A percentile compares a stretch with the other conserved stretches of the same genome.
These are phyloP conservation scores for Aspidapion aeneum DNA, from an alignment of 2,888 invertebrate genomes.

Conservation along the genomic window DNA sequence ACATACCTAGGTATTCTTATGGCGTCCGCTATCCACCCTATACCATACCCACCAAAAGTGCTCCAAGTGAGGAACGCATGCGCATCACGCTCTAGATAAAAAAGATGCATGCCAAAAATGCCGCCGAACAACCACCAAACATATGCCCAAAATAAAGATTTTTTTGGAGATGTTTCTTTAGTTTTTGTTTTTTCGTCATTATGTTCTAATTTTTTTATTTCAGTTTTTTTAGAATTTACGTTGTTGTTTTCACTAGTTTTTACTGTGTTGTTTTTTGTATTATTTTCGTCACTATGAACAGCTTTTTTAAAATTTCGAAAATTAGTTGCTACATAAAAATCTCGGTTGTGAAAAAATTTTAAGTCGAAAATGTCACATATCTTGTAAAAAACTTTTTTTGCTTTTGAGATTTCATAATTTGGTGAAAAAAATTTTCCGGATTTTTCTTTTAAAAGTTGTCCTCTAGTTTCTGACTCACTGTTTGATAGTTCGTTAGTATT, in stretches of 20 bases:
- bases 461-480: neutral
- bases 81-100: slow-evolving; percentile 82
- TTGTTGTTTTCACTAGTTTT: too few relatives aligned
- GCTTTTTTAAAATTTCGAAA: neutral
- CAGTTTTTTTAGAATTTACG: too few relatives aligned
- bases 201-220: too few relatives aligned
- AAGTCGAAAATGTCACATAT: neutral
- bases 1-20: slow-evolving; percentile 84
- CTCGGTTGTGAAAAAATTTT: neutral
- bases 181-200: too few relatives aligned
- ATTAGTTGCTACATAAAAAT: neutral
- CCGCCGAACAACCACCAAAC: slow-evolving; percentile 87
- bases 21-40: slow-evolving; percentile 85
- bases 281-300: neutral
- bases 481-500: neutral
- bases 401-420: neutral
- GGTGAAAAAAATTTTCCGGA: too few relatives aligned
- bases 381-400: neutral
- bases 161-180: slow-evolving; percentile 33
- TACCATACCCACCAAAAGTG: slow-evolving; percentile 81
- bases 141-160: slow-evolving; percentile 70
- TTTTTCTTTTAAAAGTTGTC: neutral
- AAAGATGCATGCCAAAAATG: slow-evolving; percentile 83
- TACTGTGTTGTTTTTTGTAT: neutral
- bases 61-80: slow-evolving; percentile 91